Evolutionary conservation across 1,140 invertebrate species (phyloP).

Genomic region (Bicyclus anynana): DNA sequence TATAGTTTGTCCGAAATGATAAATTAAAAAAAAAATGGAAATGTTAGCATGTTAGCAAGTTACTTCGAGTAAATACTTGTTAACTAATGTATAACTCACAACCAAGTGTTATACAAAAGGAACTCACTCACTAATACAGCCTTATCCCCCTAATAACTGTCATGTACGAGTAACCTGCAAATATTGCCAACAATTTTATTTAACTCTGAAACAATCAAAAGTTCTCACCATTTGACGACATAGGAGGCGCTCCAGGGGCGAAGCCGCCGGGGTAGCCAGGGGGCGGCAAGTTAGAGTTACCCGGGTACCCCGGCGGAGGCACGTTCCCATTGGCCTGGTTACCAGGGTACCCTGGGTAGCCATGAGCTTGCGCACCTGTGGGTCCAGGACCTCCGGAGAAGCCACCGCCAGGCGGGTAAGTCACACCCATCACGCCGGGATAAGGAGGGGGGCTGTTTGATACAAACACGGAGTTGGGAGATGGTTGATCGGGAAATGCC

Average conservation of each 20-base stretch:
- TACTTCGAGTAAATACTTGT: no score
- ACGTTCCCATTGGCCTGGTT: conserved; percentile 15
- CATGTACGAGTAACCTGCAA: conserved; percentile 23
- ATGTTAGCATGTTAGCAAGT: not conserved
- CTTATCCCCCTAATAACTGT: conserved; percentile 13
- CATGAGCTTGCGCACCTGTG: conserved; percentile 25
- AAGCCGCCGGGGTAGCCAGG: conserved; percentile 50
- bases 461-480: conserved; percentile 93
- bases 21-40: no score
- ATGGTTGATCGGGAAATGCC: conserved; percentile 81
- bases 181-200: conserved; percentile 21
- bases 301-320: conserved; percentile 43
- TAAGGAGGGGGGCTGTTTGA: conserved; percentile 96
- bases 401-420: conserved; percentile 57
- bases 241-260: conserved; percentile 33
- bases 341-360: conserved; percentile 31
- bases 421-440: conserved; percentile 84
- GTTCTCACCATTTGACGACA: conserved; percentile 29
- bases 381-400: conserved; percentile 39
- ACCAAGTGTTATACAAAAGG: not conserved
- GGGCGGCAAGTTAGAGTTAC: conserved; percentile 27
- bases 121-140: conserved; percentile 9
- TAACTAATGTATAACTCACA: no score
- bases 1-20: no score
- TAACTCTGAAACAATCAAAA: conserved; percentile 4